Percentiles rank a stretch among this genome's conserved stretches.
phyloP scores from a whole-genome alignment of 2,797 vertebrate species.

The Acropternis orthonyx region DNA sequence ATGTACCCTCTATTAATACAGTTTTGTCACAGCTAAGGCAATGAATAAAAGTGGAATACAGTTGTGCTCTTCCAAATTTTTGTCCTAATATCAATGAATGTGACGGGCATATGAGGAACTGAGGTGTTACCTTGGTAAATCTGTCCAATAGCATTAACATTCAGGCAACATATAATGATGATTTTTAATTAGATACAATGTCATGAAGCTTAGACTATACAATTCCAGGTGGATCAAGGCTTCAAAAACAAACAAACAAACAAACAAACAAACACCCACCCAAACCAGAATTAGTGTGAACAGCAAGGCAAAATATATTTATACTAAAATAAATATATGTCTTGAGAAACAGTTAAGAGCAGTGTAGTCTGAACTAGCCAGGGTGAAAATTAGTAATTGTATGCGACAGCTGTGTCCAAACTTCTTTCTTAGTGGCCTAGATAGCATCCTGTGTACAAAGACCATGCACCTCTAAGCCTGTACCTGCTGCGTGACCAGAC shows the following conservation, averaged over 20 bases:
- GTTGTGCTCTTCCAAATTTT: not conserved
- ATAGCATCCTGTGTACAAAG: not conserved
- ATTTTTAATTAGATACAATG: not conserved
- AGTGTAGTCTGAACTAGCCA: not conserved
- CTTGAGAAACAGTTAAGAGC: not conserved
- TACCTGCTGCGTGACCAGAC: not conserved
- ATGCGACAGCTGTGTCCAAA: not conserved
- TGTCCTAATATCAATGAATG: not conserved
- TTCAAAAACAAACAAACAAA: not conserved
- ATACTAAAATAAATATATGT: not conserved
- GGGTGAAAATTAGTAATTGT: not conserved
- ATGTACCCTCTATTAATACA: not conserved
- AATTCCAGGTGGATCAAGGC: not conserved
- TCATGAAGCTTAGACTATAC: not conserved
- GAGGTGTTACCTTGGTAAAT: not conserved
- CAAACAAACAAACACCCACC: too few relatives aligned
- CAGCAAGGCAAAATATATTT: not conserved
- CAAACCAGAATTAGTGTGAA: accelerated
- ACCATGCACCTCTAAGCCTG: not conserved
- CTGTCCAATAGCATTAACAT: not conserved
- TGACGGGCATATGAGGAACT: not conserved
- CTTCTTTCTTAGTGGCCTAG: not conserved
- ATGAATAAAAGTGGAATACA: not conserved
- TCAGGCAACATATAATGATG: not conserved
- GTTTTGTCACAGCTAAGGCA: not conserved